Base-by-base conservation (phyloP, 2,113 vertebrate species). In the Philantomba maxwellii region DNA sequence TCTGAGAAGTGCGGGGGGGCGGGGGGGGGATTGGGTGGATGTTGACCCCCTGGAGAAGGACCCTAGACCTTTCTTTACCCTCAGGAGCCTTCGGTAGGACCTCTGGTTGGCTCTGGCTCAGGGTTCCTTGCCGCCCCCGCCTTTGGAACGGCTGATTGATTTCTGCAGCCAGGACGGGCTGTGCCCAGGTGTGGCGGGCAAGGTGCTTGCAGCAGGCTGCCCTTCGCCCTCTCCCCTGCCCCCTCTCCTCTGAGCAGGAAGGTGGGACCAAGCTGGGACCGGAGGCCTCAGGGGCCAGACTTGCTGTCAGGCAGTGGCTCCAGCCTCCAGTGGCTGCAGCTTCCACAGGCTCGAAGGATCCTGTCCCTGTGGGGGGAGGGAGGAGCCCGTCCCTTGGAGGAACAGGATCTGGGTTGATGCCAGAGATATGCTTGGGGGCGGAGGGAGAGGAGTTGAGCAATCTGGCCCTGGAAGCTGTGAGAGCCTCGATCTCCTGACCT, bases 351-450 rank as follows among this genome's bases (percentile, higher is more conserved):
- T 64, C 53, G 7, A 6, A 94, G 91, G 86, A 75, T 43, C 78
- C 77, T 43, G 85, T 66, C 85, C 51, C 53, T 16, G 89, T 57
- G 4, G 3, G 12, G 70, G 28, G 81, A 39, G n/a, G 91, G 83
- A 49, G 78, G 93, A 91, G 87, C 14, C 75, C 45, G 77, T 78
- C 75, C 88, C 78, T 78, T 16, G 25, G 64, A 92, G 64, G 86
- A 93, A 53, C 43, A 10, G 43, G 75, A 84, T 60, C 75, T 96
- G 93, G 95, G 80, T 47, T 92, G 97, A 98, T 97, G 92, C 93
- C 96, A 94, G 95, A 89, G 97, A 98, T 98, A 98, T 92, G 55
- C 77, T 21, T 36, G 47, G 88, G 62, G 96, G 93, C 3, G 84
- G 96, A 94, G 82, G n/a, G 58, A 87, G 16, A 25, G 14, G 53